Evolutionary conservation across 2,888 invertebrate genomes (phyloP).

Genomic region (Boloria selene): DNA sequence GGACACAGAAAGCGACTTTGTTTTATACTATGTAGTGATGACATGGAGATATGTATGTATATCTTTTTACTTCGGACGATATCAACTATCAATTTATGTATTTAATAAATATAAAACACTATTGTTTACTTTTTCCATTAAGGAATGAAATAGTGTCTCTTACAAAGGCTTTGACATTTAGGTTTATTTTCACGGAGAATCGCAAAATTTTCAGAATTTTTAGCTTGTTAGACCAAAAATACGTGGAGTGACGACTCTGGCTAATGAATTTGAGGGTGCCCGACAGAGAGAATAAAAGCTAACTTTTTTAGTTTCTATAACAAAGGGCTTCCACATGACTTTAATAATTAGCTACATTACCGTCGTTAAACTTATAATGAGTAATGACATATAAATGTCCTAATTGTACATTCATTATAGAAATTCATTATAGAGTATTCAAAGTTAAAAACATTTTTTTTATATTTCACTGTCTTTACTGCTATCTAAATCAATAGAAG

Average conservation of each 20-base stretch:
- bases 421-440: too few species aligned
- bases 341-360: not conserved
- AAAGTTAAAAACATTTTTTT: too few species aligned
- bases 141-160: slow-evolving; percentile 3
- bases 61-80: too few species aligned
- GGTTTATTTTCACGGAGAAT: slow-evolving; percentile 1
- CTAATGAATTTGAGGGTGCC: slow-evolving; percentile 18
- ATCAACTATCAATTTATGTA: too few species aligned
- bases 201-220: slow-evolving; percentile 16
- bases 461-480: too few species aligned
- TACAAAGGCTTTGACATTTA: slow-evolving; percentile 6
- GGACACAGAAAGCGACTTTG: too few species aligned
- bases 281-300: slow-evolving; percentile 15
- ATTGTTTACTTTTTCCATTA: not conserved
- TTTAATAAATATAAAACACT: too few species aligned
- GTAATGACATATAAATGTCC: not conserved
- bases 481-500: too few species aligned
- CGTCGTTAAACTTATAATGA: not conserved
- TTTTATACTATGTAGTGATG: too few species aligned
- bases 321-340: slow-evolving; percentile 3
- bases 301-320: slow-evolving; percentile 9
- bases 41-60: too few species aligned
- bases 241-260: slow-evolving; percentile 11
- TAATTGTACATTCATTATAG: too few species aligned
- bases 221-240: slow-evolving; percentile 17